Percentiles rank a stretch among this genome's conserved stretches.
These are phyloP conservation scores for Automeris io DNA, from an alignment of 2,888 invertebrate species.

Conservation along the genomic window DNA sequence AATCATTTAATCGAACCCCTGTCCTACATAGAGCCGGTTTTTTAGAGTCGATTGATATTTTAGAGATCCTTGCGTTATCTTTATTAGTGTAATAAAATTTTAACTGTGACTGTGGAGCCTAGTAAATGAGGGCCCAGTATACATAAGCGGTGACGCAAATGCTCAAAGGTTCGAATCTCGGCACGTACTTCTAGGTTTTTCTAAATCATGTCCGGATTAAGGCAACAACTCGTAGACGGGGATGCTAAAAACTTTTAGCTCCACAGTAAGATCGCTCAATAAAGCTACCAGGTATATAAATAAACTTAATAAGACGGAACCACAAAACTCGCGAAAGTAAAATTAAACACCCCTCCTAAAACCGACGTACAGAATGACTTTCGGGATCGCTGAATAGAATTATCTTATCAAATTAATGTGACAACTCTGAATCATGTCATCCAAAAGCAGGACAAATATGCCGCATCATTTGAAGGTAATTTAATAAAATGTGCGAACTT, in stretches of 20 bases:
- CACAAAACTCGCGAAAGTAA: not conserved
- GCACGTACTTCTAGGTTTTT: no score
- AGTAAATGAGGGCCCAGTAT: no score
- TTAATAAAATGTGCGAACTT: slow-evolving; percentile 11
- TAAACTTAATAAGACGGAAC: not conserved
- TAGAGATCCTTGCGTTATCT: not conserved
- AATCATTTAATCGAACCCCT: slow-evolving; percentile 31
- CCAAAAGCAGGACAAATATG: slow-evolving; percentile 22
- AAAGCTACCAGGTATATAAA: no score
- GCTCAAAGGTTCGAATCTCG: no score
- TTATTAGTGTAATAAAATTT: not conserved
- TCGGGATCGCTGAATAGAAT: slow-evolving; percentile 36
- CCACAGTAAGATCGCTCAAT: no score
- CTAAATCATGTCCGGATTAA: no score
- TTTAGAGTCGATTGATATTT: slow-evolving; percentile 4
- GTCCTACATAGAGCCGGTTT: slow-evolving; percentile 2
- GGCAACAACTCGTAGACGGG: no score
- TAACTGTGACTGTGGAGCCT: no score
- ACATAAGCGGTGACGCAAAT: no score
- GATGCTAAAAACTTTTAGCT: no score
- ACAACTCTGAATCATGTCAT: slow-evolving; percentile 28
- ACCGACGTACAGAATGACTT: slow-evolving; percentile 24
- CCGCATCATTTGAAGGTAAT: slow-evolving; percentile 18
- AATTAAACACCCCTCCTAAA: not conserved
- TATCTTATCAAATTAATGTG: slow-evolving; percentile 46